A percentile compares a stretch with the other conserved stretches of the same genome.
Conservation (phyloP, 2,888 invertebrate genomes). For the Sphaerophoria rueppellii region DNA sequence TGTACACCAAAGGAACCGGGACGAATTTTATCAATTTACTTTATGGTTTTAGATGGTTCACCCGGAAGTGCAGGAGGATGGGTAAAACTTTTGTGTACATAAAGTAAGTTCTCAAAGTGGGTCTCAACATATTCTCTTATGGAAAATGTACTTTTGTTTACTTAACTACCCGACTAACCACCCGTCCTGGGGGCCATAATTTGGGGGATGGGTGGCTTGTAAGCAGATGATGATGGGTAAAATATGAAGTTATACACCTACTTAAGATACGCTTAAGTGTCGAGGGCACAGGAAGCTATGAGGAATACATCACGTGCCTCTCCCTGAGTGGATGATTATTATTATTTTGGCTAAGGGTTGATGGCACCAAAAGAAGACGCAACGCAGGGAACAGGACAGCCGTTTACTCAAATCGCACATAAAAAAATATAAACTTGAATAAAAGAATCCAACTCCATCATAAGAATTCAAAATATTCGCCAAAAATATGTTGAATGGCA, state of each 20-base stretch:
- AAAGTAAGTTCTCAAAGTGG: slow-evolving; percentile 67
- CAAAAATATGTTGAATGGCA: slow-evolving; percentile 47
- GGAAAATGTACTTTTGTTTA: slow-evolving; percentile 57
- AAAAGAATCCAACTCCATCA: slow-evolving; percentile 53
- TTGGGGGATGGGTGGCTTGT: neutral
- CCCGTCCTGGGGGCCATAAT: neutral
- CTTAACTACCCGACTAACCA: slow-evolving; percentile 34
- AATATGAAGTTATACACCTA: slow-evolving; percentile 61
- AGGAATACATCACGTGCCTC: slow-evolving; percentile 70
- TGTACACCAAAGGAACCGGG: neutral
- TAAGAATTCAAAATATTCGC: slow-evolving; percentile 57
- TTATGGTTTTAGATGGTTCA: slow-evolving; percentile 49
- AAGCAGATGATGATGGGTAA: slow-evolving; percentile 19
- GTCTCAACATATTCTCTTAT: slow-evolving; percentile 62
- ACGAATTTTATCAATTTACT: slow-evolving; percentile 70
- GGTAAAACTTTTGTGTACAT: slow-evolving; percentile 62
- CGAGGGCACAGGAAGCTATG: slow-evolving; percentile 61
- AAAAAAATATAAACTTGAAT: slow-evolving; percentile 48
- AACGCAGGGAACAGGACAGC: neutral
- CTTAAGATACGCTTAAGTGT: slow-evolving; percentile 52
- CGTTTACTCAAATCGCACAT: slow-evolving; percentile 58
- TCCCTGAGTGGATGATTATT: slow-evolving; percentile 62
- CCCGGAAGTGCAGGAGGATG: slow-evolving; percentile 35
- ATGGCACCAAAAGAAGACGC: slow-evolving; percentile 6
- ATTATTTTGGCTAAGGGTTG: slow-evolving; percentile 62